Evolutionary conservation across 1,140 invertebrate genomes (phyloP).

Genomic region (Globodera ellingtonae): DNA sequence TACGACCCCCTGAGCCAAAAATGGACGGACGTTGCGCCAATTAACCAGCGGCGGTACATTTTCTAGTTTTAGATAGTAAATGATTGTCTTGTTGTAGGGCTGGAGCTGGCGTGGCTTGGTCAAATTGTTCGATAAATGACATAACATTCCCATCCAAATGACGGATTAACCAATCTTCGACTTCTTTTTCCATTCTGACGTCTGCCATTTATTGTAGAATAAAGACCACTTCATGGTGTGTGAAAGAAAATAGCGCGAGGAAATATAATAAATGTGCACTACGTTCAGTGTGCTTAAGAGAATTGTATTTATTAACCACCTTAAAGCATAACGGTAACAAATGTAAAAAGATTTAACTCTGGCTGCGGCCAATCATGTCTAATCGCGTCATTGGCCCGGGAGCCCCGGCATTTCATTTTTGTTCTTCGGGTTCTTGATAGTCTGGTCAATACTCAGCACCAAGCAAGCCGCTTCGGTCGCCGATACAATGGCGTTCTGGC

Average conservation of each 20-base stretch:
- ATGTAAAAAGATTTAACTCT: not conserved
- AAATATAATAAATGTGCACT: too few relatives aligned
- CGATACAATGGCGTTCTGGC: conserved; percentile 84
- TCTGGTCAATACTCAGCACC: conserved; percentile 95
- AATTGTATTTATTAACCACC: too few relatives aligned
- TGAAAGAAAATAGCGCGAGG: too few relatives aligned
- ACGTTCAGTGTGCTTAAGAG: too few relatives aligned
- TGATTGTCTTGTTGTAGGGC: conserved; percentile 32
- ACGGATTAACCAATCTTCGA: not conserved
- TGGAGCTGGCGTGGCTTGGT: conserved; percentile 51
- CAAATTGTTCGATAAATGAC: conserved; percentile 71
- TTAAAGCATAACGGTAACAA: not conserved
- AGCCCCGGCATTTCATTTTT: conserved; percentile 62
- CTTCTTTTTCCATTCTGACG: not conserved
- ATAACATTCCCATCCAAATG: not conserved
- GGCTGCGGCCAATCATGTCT: not conserved
- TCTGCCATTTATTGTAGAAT: not conserved
- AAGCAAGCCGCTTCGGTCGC: conserved; percentile 93
- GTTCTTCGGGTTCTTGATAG: conserved; percentile 71
- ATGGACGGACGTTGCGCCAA: conserved; percentile 65
- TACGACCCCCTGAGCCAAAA: conserved; percentile 65
- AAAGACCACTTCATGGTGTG: too few relatives aligned
- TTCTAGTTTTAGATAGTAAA: conserved; percentile 24
- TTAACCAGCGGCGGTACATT: conserved; percentile 56
- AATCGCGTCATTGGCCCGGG: conserved; percentile 37